These are phyloP conservation scores for Melanotaenia parkinsoni DNA, from an alignment of 2,797 vertebrate species.

Conservation along the genomic window DNA sequence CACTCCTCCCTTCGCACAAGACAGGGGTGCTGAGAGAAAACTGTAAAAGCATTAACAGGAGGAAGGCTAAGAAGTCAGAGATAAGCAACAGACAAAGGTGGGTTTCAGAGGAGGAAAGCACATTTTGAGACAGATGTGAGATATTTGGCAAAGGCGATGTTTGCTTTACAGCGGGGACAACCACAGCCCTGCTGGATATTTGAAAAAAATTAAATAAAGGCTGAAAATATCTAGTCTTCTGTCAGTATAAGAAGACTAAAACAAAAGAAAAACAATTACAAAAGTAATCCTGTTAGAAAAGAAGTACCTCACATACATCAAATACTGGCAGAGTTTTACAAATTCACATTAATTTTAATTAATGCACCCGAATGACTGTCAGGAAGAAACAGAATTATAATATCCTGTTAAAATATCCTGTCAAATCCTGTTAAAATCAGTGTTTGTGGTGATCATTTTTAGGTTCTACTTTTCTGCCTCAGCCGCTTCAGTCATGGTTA, in stretches of 20 bases:
- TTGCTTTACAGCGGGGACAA: conserved; percentile 69
- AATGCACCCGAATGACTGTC: not conserved
- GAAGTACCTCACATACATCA: not conserved
- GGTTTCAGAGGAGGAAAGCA: conserved; percentile 52
- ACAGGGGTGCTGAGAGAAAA: conserved; percentile 7
- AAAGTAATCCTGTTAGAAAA: not conserved
- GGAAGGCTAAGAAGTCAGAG: not conserved
- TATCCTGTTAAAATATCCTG: no score
- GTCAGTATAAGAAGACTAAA: not conserved
- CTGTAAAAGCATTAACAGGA: not conserved
- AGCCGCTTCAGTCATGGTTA: conserved; percentile 16
- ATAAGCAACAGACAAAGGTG: conserved; percentile 38
- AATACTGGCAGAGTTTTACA: conserved; percentile 14
- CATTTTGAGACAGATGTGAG: conserved; percentile 72
- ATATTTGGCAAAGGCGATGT: conserved; percentile 63
- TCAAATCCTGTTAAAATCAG: not conserved
- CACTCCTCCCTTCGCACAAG: conserved; percentile 8
- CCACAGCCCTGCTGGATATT: conserved; percentile 67
- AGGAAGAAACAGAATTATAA: not conserved
- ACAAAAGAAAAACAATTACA: not conserved
- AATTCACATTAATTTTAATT: not conserved
- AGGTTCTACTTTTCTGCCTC: not conserved
- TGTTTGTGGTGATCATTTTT: conserved; percentile 5
- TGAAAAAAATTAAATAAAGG: not conserved
- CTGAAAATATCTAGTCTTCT: not conserved